phyloP scores from a whole-genome alignment of 2,888 invertebrate species.

The Busseola fusca region DNA sequence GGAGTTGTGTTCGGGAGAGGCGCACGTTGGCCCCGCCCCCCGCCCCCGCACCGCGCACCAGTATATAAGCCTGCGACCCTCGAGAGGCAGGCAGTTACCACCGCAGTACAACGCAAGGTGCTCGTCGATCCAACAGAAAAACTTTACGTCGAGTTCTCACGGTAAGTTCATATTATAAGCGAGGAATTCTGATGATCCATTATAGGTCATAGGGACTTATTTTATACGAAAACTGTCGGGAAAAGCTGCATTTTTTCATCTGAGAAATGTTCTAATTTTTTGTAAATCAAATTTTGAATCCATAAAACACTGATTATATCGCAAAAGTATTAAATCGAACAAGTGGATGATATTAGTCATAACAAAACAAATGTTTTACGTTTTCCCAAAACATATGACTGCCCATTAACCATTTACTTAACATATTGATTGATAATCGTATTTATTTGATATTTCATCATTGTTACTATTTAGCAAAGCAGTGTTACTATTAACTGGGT shows the following conservation, averaged over 20 bases:
- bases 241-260: neutral
- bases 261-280: neutral
- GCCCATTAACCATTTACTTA: neutral
- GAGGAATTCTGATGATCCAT: neutral
- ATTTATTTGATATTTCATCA: neutral
- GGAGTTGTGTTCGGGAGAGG: slow-evolving; percentile 71
- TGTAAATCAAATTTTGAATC: neutral
- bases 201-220: neutral
- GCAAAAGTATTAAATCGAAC: neutral
- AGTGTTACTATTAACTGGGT: neutral
- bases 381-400: too few relatives aligned
- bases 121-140: slow-evolving; percentile 68
- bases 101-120: slow-evolving; percentile 60
- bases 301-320: neutral
- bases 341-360: neutral
- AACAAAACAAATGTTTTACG: neutral
- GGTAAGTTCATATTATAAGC: slow-evolving; percentile 75
- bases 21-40: slow-evolving; percentile 77
- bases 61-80: slow-evolving; percentile 78
- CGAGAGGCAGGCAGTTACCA: slow-evolving; percentile 69
- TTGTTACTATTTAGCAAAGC: neutral
- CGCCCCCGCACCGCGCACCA: slow-evolving; percentile 65
- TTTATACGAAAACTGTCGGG: neutral
- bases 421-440: neutral
- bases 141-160: slow-evolving; percentile 81